These are phyloP conservation scores for Episyrphus balteatus DNA, from an alignment of 1,140 invertebrate genomes.

Conservation along the genomic window DNA sequence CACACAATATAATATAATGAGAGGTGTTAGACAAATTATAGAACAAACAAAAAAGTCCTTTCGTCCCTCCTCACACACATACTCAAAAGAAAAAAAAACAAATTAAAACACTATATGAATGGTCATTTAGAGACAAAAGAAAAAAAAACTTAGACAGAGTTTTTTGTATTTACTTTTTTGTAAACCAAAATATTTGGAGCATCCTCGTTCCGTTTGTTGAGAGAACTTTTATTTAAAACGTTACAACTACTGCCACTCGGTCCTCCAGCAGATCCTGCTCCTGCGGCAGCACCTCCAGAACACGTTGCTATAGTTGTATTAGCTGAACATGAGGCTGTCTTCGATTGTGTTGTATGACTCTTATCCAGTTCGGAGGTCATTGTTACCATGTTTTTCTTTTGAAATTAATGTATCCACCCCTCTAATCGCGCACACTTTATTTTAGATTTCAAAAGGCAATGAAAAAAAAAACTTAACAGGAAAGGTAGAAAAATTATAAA, in stretches of 20 bases:
- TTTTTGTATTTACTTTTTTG: slow-evolving; percentile 24
- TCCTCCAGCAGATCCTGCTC: slow-evolving; percentile 6
- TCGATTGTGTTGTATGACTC: slow-evolving; percentile 16
- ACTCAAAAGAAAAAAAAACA: not conserved
- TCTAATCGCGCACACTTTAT: too few species aligned
- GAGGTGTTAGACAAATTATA: not conserved
- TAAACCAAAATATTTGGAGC: slow-evolving; percentile 36
- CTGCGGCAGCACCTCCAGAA: not conserved
- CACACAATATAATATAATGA: not conserved
- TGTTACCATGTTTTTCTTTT: slow-evolving; percentile 30
- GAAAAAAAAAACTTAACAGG: too few species aligned
- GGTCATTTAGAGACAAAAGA: not conserved
- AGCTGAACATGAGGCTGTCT: slow-evolving; percentile 1
- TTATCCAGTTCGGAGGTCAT: slow-evolving; percentile 37
- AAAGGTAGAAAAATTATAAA: too few species aligned
- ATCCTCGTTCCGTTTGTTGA: slow-evolving; percentile 28
- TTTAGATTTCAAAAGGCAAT: too few species aligned
- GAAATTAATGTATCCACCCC: too few species aligned
- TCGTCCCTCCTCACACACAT: too few species aligned
- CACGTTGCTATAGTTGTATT: not conserved
- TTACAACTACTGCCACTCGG: slow-evolving; percentile 7
- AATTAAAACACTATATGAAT: not conserved
- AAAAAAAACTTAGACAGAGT: not conserved
- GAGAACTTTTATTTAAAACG: slow-evolving; percentile 11
- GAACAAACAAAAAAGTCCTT: not conserved